These are phyloP conservation scores for Saccostrea glomerata DNA, from an alignment of 1,140 invertebrate species.

Conservation along the genomic window DNA sequence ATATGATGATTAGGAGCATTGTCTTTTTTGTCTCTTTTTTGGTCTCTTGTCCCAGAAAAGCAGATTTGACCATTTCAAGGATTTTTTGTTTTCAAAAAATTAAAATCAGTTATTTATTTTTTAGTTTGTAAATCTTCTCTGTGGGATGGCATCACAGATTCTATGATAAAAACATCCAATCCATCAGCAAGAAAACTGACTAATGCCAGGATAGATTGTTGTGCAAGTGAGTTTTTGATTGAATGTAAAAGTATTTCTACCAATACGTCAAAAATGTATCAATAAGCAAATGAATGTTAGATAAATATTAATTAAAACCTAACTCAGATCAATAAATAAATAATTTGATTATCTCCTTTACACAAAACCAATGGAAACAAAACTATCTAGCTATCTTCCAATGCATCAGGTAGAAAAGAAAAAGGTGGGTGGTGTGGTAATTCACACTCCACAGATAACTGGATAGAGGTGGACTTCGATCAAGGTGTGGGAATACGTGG, in stretches of 20 bases:
- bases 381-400: not conserved
- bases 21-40: too few relatives aligned
- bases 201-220: not conserved
- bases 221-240: not conserved
- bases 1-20: too few relatives aligned
- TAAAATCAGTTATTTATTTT: not conserved
- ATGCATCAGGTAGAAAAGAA: not conserved
- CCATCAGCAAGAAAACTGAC: not conserved
- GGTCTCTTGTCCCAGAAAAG: too few relatives aligned
- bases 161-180: constrained; percentile 12
- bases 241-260: not conserved
- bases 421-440: constrained; percentile 2
- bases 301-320: not conserved
- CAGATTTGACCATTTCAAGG: too few relatives aligned
- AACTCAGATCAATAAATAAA: too few relatives aligned
- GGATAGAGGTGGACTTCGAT: constrained; percentile 23
- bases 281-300: not conserved
- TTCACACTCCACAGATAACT: not conserved
- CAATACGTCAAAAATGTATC: not conserved
- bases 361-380: too few relatives aligned
- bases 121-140: too few relatives aligned
- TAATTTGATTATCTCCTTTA: too few relatives aligned
- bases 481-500: constrained; percentile 11
- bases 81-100: too few relatives aligned
- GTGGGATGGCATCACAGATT: not conserved